Conservation (phyloP, 2,888 invertebrate genomes). For the Sarcophaga subvicina region DNA sequence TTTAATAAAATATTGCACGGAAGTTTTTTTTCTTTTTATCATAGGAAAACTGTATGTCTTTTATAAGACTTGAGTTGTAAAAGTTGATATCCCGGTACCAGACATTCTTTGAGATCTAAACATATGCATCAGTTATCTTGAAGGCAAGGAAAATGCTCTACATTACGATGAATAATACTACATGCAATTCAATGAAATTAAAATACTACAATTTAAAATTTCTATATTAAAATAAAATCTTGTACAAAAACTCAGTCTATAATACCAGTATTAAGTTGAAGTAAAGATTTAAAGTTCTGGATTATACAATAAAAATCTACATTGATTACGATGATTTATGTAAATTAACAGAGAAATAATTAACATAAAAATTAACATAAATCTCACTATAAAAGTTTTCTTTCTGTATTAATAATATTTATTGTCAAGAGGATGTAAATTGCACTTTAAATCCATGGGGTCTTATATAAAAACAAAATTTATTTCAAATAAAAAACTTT, state of each 20-base stretch:
- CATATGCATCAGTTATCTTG: too few relatives aligned
- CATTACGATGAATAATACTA: too few relatives aligned
- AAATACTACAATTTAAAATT: neutral
- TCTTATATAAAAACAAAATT: neutral
- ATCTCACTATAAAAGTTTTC: neutral
- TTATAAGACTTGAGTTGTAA: too few relatives aligned
- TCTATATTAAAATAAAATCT: neutral
- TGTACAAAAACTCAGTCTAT: neutral
- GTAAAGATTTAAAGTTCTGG: neutral
- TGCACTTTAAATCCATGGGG: slow-evolving; percentile 6
- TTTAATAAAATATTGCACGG: too few relatives aligned
- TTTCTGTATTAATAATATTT: slow-evolving; percentile 1
- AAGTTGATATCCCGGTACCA: too few relatives aligned
- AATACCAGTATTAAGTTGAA: neutral
- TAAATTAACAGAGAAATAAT: neutral
- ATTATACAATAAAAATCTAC: neutral
- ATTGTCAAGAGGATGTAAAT: slow-evolving; percentile 22
- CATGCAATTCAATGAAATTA: too few relatives aligned
- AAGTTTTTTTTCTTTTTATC: too few relatives aligned
- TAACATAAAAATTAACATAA: neutral
- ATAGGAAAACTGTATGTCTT: too few relatives aligned
- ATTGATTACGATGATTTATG: neutral
- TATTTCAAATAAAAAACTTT: neutral
- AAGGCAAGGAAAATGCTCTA: too few relatives aligned
- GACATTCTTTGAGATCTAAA: too few relatives aligned